These are phyloP conservation scores for human DNA, from an alignment of 2,113 vertebrate species.

Conservation along the genomic window GRCh38 chr6:160927501-160928000, in stretches of 20 bases:
- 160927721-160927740: neutral
- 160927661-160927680: neutral
- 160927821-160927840: too few species aligned
- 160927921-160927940: neutral
- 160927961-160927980: too few species aligned
- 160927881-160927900: neutral
- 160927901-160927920: neutral
- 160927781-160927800: neutral
- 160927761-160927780: neutral
- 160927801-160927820: too few species aligned
- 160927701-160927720: neutral
- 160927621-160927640: neutral
- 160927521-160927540: neutral
- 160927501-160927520: neutral
- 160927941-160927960: neutral
- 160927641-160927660: rapidly evolving
- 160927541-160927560: neutral
- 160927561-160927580: neutral
- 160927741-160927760: neutral
- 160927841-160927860: neutral
- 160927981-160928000: neutral
- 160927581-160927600: neutral
- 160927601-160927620: rapidly evolving
- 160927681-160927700: neutral
- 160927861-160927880: rapidly evolving